Evolutionary conservation across 2,797 vertebrate species (phyloP).

Genomic region (Muscicapa comitata): DNA sequence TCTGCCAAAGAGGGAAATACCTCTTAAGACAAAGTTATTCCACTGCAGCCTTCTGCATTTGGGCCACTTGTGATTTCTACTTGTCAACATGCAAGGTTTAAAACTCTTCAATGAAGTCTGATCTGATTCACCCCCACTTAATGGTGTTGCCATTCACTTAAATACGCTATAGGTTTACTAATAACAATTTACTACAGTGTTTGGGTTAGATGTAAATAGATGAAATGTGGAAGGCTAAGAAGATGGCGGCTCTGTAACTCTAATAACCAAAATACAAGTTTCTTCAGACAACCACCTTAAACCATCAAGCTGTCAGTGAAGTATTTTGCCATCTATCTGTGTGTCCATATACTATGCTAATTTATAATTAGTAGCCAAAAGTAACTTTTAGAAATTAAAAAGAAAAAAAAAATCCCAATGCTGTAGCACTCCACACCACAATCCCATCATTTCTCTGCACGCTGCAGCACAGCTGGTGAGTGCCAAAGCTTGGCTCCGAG

Average conservation of each 20-base stretch:
- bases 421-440: background rate
- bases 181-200: background rate
- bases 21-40: background rate
- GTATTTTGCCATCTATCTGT: background rate
- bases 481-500: background rate
- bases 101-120: background rate
- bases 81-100: background rate
- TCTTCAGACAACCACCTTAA: background rate
- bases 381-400: background rate
- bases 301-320: background rate
- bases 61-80: background rate
- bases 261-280: background rate
- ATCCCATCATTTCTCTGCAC: background rate
- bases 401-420: background rate
- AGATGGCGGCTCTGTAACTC: background rate
- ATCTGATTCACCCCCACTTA: background rate
- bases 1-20: background rate
- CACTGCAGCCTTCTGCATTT: background rate
- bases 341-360: background rate
- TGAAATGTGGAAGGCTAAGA: background rate
- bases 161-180: background rate
- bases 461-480: background rate
- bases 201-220: background rate
- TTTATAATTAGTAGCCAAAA: background rate
- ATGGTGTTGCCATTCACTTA: background rate